Percentiles rank a stretch among this genome's conserved stretches.
Evolutionary conservation across 2,113 vertebrate species (phyloP).

Genomic region (Antechinus stuartii): DNA sequence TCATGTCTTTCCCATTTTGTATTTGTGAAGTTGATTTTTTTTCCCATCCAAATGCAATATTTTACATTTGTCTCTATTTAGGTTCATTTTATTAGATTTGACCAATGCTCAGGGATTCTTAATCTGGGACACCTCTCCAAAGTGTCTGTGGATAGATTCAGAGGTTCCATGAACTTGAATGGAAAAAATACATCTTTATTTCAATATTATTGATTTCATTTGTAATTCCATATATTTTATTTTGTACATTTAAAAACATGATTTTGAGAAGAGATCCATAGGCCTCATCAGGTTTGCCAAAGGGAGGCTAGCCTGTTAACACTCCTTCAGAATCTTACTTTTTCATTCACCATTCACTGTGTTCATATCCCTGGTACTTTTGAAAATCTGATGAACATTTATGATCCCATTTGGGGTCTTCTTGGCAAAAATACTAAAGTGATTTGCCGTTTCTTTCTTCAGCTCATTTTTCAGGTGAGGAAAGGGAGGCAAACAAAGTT

Average conservation of each 20-base stretch:
- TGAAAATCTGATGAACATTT: background rate
- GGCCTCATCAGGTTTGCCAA: background rate
- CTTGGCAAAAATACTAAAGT: no score
- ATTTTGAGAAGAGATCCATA: background rate
- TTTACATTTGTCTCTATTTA: background rate
- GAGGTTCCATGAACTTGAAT: background rate
- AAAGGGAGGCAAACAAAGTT: no score
- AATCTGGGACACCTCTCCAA: background rate
- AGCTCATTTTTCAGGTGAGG: no score
- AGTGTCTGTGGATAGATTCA: background rate
- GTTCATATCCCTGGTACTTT: background rate
- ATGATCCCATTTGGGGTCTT: no score
- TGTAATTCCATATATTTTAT: background rate
- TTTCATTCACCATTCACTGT: background rate
- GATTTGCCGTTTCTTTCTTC: no score
- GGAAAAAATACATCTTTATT: background rate
- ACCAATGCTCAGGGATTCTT: background rate
- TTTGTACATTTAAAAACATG: background rate
- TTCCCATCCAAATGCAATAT: background rate
- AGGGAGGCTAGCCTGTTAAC: background rate
- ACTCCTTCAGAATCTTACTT: background rate
- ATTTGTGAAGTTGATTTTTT: background rate
- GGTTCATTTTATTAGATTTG: background rate
- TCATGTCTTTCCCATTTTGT: background rate
- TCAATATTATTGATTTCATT: background rate